Base-by-base conservation (phyloP, 1,140 invertebrate genomes). In the Octopus sinensis region DNA sequence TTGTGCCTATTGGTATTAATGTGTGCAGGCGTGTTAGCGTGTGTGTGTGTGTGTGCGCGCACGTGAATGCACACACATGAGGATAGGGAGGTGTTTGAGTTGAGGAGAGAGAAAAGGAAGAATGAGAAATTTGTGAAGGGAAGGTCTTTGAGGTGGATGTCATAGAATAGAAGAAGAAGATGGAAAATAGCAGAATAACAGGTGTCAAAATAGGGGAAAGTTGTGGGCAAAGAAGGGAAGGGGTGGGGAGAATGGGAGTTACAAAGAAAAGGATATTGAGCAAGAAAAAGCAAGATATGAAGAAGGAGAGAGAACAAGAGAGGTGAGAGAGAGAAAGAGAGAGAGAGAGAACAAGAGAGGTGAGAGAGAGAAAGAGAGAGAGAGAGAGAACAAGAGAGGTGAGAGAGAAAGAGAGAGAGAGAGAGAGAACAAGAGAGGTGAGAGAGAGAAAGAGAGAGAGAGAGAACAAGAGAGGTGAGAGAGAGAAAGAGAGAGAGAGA, bases 201-300 rank as follows among this genome's bases (percentile, higher is more conserved):
- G 78, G 23, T 43, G 4, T 53, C 53, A 81, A 30, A 23, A 62
- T 56, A 54, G 78, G 54, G 56, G 52, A 53, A 75, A 78, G 30
- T 13, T 54, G 53, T 7, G 6, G 56, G 54, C 53, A 78, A 54
- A 54, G 56, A 53, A 78, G 53, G 23, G 30, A 54, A 78, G 76
- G 51, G 54, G 51, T 30, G 77, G 53, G 78, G 54, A 78, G 75
- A 68, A 52, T 17, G 56, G 54, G 17, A 56, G 54, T 56, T 13
- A 81, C 76, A 82, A 43, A 43, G 30, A 82, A 30, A 68, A 51
- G 62, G 81, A 82, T 54, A 79, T 54, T 73, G 81, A 82, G 77
- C 71, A 56, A 82, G 77, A 79, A 56, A 79, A 56, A 79, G 77
- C 53, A 73, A 52, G 71, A n/a, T 71, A 52, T 51, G 68, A 73